Evolutionary conservation across 2,113 vertebrate species (phyloP).

Genomic region (Taxidea taxus): DNA sequence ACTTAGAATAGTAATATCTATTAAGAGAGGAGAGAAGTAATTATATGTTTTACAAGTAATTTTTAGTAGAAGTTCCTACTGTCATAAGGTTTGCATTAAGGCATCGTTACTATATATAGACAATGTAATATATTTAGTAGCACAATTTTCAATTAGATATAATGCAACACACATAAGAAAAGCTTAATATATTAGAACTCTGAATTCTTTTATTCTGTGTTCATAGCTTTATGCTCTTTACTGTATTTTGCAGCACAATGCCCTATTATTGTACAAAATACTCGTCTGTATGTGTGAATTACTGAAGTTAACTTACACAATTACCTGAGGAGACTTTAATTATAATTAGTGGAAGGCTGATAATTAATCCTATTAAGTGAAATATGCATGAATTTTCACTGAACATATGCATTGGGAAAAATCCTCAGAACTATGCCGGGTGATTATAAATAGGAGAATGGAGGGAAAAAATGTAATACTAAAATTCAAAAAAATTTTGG

Average conservation of each 20-base stretch:
- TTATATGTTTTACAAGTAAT: constrained; percentile 44
- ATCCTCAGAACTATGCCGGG: background rate
- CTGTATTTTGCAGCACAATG: background rate
- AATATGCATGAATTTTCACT: constrained; percentile 51
- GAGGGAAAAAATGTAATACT: background rate
- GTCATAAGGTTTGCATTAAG: constrained; percentile 42
- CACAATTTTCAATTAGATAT: constrained; percentile 32
- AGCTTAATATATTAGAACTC: constrained; percentile 28
- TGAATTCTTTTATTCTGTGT: background rate
- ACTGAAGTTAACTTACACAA: constrained; percentile 56
- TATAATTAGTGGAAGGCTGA: constrained; percentile 68
- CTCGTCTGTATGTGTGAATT: constrained; percentile 54
- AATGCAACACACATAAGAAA: constrained; percentile 31
- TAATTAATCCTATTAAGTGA: constrained; percentile 69
- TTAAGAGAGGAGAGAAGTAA: constrained; percentile 40
- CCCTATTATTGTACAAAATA: constrained; percentile 28
- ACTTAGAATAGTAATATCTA: constrained; percentile 52
- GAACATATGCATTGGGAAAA: constrained; percentile 27
- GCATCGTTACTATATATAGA: constrained; percentile 33
- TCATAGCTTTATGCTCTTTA: background rate
- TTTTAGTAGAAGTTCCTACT: constrained; percentile 57
- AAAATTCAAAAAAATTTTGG: constrained; percentile 4
- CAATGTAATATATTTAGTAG: constrained; percentile 37
- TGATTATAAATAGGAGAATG: background rate
- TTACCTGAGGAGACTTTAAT: constrained; percentile 67